A percentile compares a stretch with the other conserved stretches of the same genome.
Conservation (phyloP, 2,888 invertebrate genomes). For the Hymenopus coronatus region DNA sequence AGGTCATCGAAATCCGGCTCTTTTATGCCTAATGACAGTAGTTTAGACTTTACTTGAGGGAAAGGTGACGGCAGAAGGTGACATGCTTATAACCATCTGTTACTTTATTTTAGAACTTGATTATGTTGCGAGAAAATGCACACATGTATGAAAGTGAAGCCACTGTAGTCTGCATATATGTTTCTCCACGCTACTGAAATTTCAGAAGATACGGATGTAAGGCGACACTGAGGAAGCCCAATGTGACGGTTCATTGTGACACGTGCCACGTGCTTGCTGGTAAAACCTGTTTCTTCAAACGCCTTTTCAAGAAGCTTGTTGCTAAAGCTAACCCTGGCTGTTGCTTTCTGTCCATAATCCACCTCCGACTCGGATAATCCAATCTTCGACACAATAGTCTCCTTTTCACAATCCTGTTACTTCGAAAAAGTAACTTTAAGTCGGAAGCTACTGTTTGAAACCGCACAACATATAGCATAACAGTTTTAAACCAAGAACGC, state of each 20-base stretch:
- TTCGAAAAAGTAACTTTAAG: too few species aligned
- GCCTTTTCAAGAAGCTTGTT: background rate
- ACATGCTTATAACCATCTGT: background rate
- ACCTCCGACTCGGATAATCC: too few species aligned
- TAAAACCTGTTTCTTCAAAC: background rate
- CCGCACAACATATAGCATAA: too few species aligned
- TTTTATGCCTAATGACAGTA: too few species aligned
- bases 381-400: too few species aligned
- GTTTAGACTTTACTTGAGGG: too few species aligned
- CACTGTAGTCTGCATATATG: background rate
- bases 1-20: too few species aligned
- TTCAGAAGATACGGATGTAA: background rate
- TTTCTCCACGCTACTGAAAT: background rate
- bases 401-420: too few species aligned
- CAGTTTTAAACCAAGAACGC: too few species aligned
- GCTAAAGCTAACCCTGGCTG: background rate
- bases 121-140: background rate
- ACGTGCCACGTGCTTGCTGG: background rate
- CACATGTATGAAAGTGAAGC: background rate
- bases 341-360: background rate
- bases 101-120: background rate
- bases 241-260: background rate
- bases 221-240: background rate
- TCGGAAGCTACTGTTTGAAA: too few species aligned
- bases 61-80: too few species aligned